Conservation (phyloP, 2,797 vertebrate species). For the Morus bassanus region DNA sequence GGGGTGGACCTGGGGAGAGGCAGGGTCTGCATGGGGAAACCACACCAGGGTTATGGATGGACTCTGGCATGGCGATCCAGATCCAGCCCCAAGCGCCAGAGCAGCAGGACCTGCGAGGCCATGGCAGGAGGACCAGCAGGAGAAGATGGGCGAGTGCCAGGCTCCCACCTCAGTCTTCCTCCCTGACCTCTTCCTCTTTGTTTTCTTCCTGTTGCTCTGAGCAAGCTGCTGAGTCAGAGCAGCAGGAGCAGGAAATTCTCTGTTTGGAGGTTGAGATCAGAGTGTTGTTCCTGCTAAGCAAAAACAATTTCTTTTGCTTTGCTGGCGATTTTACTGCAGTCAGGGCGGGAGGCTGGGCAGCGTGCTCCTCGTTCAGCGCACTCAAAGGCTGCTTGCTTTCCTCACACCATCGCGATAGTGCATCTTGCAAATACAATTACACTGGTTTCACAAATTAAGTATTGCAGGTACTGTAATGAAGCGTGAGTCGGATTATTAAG, state of each 20-base stretch:
- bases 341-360: neutral
- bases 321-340: neutral
- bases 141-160: fast-evolving
- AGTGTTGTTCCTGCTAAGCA: conserved; percentile 12
- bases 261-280: conserved; percentile 4
- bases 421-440: neutral
- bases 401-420: neutral
- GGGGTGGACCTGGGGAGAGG: neutral
- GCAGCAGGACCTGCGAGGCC: fast-evolving
- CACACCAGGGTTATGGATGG: fast-evolving
- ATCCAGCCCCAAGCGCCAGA: fast-evolving
- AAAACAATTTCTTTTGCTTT: conserved; percentile 31
- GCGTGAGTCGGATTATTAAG: neutral
- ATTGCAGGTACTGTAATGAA: neutral
- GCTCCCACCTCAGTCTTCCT: conserved; percentile 3
- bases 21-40: fast-evolving
- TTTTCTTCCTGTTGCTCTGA: conserved; percentile 28
- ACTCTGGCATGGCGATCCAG: fast-evolving
- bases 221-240: conserved; percentile 52
- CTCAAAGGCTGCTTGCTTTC: neutral
- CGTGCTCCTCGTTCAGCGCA: fast-evolving
- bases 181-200: conserved; percentile 17
- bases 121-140: fast-evolving
- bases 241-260: conserved; percentile 41
- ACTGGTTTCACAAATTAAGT: neutral